These are phyloP conservation scores for Oryctolagus cuniculus DNA, from an alignment of 2,113 vertebrate species.

Conservation along the genomic window DNA sequence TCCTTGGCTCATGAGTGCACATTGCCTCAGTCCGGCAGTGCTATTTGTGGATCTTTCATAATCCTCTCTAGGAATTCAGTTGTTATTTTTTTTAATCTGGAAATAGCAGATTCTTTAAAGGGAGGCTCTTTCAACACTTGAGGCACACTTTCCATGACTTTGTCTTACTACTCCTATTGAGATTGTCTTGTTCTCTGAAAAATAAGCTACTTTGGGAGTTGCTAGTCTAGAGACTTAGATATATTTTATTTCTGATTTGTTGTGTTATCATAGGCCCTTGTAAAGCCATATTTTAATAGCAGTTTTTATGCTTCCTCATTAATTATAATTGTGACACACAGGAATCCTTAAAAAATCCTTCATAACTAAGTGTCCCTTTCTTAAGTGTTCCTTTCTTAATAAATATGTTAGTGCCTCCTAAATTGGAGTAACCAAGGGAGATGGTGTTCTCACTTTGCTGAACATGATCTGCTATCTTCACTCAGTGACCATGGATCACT, in stretches of 20 bases:
- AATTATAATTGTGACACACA: slow-evolving; percentile 70
- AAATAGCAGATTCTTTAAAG: neutral
- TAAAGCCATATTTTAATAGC: slow-evolving; percentile 30
- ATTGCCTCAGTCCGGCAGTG: neutral
- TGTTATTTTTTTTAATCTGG: neutral
- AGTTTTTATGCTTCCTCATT: slow-evolving; percentile 71
- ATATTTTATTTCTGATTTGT: slow-evolving; percentile 66
- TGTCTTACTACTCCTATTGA: neutral
- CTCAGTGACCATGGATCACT: slow-evolving; percentile 65
- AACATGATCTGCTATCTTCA: slow-evolving; percentile 55
- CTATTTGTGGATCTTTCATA: neutral
- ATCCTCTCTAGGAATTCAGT: neutral
- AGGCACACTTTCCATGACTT: neutral
- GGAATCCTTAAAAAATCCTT: slow-evolving; percentile 16
- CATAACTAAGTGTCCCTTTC: slow-evolving; percentile 78
- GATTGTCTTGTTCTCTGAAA: slow-evolving; percentile 51
- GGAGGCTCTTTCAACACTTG: slow-evolving; percentile 12
- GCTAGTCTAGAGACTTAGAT: slow-evolving; percentile 29
- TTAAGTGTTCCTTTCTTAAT: slow-evolving; percentile 79
- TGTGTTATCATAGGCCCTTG: neutral
- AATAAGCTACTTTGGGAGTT: slow-evolving; percentile 56
- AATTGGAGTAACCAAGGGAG: slow-evolving; percentile 50
- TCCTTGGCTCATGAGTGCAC: neutral
- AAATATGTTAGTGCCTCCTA: slow-evolving; percentile 54
- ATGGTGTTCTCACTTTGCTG: slow-evolving; percentile 36